phyloP scores from a whole-genome alignment of 2,888 invertebrate genomes.

The Cheiracanthium punctorium region DNA sequence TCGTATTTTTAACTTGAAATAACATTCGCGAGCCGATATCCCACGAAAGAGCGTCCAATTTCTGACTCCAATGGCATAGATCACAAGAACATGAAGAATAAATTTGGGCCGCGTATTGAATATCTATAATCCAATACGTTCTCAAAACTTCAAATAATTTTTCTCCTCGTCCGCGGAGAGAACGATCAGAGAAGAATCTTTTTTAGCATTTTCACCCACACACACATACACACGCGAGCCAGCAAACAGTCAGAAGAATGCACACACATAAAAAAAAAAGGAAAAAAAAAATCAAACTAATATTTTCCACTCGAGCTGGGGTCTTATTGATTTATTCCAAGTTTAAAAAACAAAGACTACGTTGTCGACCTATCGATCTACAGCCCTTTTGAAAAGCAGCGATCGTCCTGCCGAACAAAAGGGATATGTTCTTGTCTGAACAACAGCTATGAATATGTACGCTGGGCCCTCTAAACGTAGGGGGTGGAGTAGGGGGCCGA shows the following conservation, averaged over 20 bases:
- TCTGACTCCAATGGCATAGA: constrained; percentile 17
- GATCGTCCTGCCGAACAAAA: constrained; percentile 50
- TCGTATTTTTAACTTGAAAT: background rate
- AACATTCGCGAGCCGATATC: background rate
- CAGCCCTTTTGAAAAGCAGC: constrained; percentile 33
- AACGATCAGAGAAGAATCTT: constrained; percentile 24
- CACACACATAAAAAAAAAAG: background rate
- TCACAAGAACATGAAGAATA: constrained; percentile 37
- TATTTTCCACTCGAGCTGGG: constrained; percentile 51
- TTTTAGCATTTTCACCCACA: constrained; percentile 7
- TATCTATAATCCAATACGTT: constrained; percentile 69
- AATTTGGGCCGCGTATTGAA: constrained; percentile 65
- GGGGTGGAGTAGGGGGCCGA: background rate
- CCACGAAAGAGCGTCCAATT: constrained; percentile 24
- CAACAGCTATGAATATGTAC: constrained; percentile 67
- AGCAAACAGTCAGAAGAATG: constrained; percentile 16
- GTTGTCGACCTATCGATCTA: constrained; percentile 48
- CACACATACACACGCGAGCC: background rate
- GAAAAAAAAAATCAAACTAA: constrained; percentile 33
- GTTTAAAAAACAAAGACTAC: constrained; percentile 56
- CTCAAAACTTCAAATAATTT: constrained; percentile 66
- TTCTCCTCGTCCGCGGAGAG: constrained; percentile 34
- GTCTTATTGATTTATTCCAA: constrained; percentile 56
- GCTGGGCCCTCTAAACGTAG: background rate
- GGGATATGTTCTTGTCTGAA: constrained; percentile 51